Evolutionary conservation across 2,888 invertebrate species (phyloP), one percentile per base, ranked within the genome.

Genomic region (Thumatha senex): DNA sequence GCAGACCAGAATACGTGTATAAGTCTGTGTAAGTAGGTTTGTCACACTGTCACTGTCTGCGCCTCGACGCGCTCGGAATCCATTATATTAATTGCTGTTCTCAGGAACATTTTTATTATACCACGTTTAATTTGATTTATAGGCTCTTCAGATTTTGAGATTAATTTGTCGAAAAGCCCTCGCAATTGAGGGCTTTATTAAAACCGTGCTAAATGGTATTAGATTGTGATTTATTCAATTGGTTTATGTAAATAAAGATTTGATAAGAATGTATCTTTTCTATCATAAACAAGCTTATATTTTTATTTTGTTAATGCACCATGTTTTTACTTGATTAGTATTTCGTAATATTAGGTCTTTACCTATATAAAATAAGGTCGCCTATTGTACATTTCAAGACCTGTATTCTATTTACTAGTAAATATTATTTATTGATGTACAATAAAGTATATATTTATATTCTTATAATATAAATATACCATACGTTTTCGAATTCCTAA

Each of bases 1-100:
- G 82, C 78, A 78, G 82, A 75, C 64, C 61, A 70, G 64, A 71
- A 72, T 11, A 74, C 80, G 76, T 78, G 69, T 82, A 74, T 76
- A 31, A 8, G 31, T 31, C 31, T 31, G 31, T 31, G 4, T 31
- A 11, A 10, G 78, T 82, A 61, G 78, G 78, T 74, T 70, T 76
- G 80, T 53, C 56, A 53, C 41, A 40, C 47, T 24, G 35, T 13
- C 35, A 24, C 18, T 35, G 68, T 70, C 72, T 70, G 54, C 51
- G 39, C 46, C 49, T 58, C 70, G 39, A 59, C 55, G 70, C 67
- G 61, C 49, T 44, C 42, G 52, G 69, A 73, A 76, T 76, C 66
- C 58, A 61, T 67, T 65, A 66, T 51, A 72, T 67, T 72, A 63
- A 65, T 63, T 57, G 61, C 48, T 53, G 48, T 63, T 60, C 63